Percentiles rank a stretch among this genome's conserved stretches.
These are phyloP conservation scores for Hanleya hanleyi DNA, from an alignment of 2,888 invertebrate genomes.

Conservation along the genomic window DNA sequence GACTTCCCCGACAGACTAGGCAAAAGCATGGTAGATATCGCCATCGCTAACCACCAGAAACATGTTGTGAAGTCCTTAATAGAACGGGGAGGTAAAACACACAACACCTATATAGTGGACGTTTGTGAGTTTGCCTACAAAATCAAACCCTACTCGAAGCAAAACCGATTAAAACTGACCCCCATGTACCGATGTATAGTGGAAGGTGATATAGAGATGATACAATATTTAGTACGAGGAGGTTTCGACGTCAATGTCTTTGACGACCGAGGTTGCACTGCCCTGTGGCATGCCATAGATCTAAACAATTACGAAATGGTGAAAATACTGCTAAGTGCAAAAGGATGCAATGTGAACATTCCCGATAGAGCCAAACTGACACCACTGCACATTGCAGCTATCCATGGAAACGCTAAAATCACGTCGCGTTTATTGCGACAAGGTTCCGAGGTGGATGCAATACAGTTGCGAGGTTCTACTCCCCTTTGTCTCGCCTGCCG, in stretches of 20 bases:
- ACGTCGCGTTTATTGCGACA: constrained; percentile 50
- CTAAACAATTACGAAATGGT: constrained; percentile 56
- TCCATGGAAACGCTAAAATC: constrained; percentile 54
- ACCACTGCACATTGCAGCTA: constrained; percentile 59
- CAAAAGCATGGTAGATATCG: constrained; percentile 52
- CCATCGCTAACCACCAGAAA: constrained; percentile 42
- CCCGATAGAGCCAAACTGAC: constrained; percentile 52
- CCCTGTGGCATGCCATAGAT: constrained; percentile 61
- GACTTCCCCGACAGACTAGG: constrained; percentile 43
- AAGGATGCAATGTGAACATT: constrained; percentile 51
- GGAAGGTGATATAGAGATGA: constrained; percentile 46
- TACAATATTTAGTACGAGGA: constrained; percentile 49
- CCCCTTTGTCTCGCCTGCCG: constrained; percentile 55
- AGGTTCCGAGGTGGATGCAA: constrained; percentile 53
- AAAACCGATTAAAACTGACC: constrained; percentile 50
- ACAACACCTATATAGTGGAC: constrained; percentile 52
- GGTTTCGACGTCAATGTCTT: constrained; percentile 58
- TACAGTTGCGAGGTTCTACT: constrained; percentile 58
- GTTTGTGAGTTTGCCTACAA: constrained; percentile 43
- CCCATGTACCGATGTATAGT: constrained; percentile 55
- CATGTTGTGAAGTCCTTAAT: constrained; percentile 46
- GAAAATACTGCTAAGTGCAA: constrained; percentile 45
- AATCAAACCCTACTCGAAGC: constrained; percentile 37
- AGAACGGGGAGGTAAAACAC: constrained; percentile 46
- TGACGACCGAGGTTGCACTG: constrained; percentile 57